These are phyloP conservation scores for Tiliacea aurago DNA, from an alignment of 2,888 invertebrate species.

Conservation along the genomic window DNA sequence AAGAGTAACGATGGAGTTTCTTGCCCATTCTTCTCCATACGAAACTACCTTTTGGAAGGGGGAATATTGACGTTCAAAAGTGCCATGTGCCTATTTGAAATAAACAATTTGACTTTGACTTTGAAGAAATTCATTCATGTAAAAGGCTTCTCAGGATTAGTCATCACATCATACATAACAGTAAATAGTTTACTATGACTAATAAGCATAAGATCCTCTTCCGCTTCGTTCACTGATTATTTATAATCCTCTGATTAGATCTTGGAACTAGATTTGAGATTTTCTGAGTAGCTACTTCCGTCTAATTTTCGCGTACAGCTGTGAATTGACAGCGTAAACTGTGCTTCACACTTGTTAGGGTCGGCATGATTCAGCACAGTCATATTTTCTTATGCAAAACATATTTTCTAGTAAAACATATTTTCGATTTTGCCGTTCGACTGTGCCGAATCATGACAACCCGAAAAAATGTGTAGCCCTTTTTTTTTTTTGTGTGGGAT, in stretches of 20 bases:
- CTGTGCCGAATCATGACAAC: neutral
- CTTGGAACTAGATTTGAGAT: conserved; percentile 2
- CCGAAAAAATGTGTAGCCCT: neutral
- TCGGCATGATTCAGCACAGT: neutral
- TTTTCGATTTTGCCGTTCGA: too few relatives aligned
- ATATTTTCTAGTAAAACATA: neutral
- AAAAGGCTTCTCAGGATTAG: conserved; percentile 6
- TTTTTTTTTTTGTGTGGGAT: too few relatives aligned
- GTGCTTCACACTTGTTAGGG: neutral
- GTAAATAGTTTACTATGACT: conserved; percentile 34
- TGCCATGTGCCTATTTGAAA: too few relatives aligned
- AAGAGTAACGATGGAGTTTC: too few relatives aligned
- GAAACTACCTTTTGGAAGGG: too few relatives aligned
- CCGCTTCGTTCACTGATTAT: conserved; percentile 25
- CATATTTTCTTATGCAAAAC: too few relatives aligned
- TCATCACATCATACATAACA: conserved; percentile 9
- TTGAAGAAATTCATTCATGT: neutral
- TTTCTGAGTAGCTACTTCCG: neutral
- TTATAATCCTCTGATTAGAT: conserved; percentile 17
- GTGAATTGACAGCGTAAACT: neutral
- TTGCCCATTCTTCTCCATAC: too few relatives aligned
- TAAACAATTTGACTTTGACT: too few relatives aligned
- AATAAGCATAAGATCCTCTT: conserved; percentile 21
- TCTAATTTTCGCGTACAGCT: conserved; percentile 6
- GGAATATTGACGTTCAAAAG: too few relatives aligned